These are phyloP conservation scores for Indicator maculatus DNA, from an alignment of 2,113 vertebrate genomes.

Conservation along the genomic window DNA sequence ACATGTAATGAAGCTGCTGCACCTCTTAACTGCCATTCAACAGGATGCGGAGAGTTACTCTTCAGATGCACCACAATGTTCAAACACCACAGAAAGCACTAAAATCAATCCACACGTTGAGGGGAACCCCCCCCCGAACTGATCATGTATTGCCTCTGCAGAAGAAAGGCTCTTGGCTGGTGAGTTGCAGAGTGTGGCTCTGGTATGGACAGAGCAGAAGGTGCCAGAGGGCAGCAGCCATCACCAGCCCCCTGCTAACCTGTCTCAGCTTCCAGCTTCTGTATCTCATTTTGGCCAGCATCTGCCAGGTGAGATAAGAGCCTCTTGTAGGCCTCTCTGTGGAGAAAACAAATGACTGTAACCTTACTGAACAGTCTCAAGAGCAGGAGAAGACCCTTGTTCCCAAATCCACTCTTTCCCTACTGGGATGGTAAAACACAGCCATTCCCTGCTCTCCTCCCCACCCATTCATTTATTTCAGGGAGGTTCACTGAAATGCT, in stretches of 20 bases:
- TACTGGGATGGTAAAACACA: background rate
- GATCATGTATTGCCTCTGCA: background rate
- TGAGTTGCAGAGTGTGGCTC: background rate
- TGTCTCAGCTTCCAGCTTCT: constrained; percentile 83
- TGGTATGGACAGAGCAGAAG: background rate
- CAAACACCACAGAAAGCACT: background rate
- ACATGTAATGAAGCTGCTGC: background rate
- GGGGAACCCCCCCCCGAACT: background rate
- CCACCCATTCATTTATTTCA: background rate
- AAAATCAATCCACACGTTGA: background rate
- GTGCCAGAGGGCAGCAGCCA: background rate
- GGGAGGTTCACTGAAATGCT: background rate
- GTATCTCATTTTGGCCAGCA: constrained; percentile 87
- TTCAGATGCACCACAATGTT: background rate
- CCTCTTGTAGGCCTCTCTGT: constrained; percentile 89
- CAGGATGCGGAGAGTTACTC: background rate
- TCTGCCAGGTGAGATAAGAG: constrained; percentile 87
- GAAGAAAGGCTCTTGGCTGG: background rate
- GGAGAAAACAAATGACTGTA: constrained; percentile 19
- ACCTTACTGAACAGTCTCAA: background rate
- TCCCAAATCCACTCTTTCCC: background rate
- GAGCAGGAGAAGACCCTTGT: background rate
- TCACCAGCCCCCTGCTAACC: constrained; percentile 3
- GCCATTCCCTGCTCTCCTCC: background rate
- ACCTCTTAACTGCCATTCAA: background rate